Percentiles rank a stretch among this genome's conserved stretches.
Conservation (phyloP, 2,113 vertebrate species). For the Lasiurus cinereus region DNA sequence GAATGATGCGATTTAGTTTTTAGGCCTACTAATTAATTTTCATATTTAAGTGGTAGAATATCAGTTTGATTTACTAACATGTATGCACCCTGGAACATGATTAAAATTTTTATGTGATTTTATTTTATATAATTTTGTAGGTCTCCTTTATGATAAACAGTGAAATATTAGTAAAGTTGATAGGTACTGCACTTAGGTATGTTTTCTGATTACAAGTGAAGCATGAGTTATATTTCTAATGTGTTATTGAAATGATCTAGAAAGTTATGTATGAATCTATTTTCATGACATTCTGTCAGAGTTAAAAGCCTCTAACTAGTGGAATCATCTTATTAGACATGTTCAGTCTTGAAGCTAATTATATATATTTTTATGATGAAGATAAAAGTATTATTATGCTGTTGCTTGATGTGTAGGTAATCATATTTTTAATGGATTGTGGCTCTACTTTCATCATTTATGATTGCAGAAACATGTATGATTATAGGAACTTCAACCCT, state of each 20-base stretch:
- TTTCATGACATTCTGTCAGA: constrained; percentile 74
- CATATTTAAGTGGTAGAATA: background rate
- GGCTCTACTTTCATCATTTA: background rate
- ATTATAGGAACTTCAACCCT: constrained; percentile 1
- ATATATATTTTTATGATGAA: constrained; percentile 71
- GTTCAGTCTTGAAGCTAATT: constrained; percentile 75
- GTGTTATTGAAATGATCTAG: constrained; percentile 71
- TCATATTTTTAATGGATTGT: constrained; percentile 60
- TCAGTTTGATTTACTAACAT: constrained; percentile 34
- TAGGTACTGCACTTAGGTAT: constrained; percentile 25
- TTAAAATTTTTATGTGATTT: background rate
- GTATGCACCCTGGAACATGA: background rate
- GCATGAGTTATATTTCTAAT: constrained; percentile 79
- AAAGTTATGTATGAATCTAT: constrained; percentile 73
- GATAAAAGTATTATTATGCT: constrained; percentile 64
- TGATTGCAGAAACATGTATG: background rate
- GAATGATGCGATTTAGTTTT: background rate
- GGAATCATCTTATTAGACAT: constrained; percentile 72
- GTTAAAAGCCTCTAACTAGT: constrained; percentile 68
- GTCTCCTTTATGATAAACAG: constrained; percentile 61
- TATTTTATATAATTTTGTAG: constrained; percentile 52
- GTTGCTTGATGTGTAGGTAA: constrained; percentile 59
- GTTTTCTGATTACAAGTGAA: constrained; percentile 77
- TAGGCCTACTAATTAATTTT: background rate
- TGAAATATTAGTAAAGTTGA: constrained; percentile 53